Conservation (phyloP, 2,113 vertebrate species). For the Podarcis muralis region DNA sequence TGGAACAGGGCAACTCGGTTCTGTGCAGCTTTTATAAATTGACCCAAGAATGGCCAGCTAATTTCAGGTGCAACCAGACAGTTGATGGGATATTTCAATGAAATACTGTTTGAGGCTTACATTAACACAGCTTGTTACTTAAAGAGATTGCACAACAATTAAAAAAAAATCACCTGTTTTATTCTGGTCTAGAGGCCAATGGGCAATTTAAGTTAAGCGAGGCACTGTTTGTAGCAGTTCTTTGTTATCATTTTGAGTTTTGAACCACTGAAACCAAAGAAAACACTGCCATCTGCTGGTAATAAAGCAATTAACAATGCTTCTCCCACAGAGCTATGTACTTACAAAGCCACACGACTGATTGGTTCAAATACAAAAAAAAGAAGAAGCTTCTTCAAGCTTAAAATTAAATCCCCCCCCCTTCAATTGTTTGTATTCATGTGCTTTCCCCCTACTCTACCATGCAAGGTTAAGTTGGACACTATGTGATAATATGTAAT, state of each 20-base stretch:
- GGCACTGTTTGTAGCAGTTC: constrained; percentile 22
- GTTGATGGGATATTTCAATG: background rate
- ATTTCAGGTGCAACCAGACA: background rate
- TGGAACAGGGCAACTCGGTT: background rate
- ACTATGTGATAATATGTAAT: background rate
- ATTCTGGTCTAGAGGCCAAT: constrained; percentile 23
- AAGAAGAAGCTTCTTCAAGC: background rate
- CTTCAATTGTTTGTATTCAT: background rate
- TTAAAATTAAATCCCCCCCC: background rate
- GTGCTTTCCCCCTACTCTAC: background rate
- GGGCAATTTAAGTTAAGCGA: constrained; percentile 46
- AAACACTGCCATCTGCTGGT: constrained; percentile 78
- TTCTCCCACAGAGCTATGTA: background rate
- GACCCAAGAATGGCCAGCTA: background rate
- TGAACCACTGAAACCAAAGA: constrained; percentile 50
- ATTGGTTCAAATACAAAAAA: background rate
- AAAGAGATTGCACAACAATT: background rate
- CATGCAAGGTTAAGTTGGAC: background rate
- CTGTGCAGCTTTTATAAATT: background rate
- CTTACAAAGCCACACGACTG: background rate
- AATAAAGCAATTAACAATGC: background rate
- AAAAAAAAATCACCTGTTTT: background rate
- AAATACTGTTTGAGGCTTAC: background rate
- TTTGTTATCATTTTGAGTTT: constrained; percentile 48
- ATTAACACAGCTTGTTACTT: background rate